These are phyloP conservation scores for Drosophila bifasciata DNA, from an alignment of 1,140 invertebrate genomes.

Conservation along the genomic window DNA sequence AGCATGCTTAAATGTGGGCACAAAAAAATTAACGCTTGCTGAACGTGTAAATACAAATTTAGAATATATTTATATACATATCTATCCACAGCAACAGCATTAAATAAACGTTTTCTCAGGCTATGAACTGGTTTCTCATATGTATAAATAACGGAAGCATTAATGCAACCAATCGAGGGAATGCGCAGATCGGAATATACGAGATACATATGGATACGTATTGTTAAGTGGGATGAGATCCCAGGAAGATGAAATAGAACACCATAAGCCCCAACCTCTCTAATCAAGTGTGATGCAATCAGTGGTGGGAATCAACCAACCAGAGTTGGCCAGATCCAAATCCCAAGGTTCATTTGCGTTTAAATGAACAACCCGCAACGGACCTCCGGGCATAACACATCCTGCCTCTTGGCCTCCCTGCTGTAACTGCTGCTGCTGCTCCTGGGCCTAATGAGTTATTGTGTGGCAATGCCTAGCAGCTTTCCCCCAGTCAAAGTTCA, in stretches of 20 bases:
- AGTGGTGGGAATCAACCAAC: conserved; percentile 30
- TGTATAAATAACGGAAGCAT: no score
- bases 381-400: conserved; percentile 4
- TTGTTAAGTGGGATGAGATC: no score
- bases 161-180: no score
- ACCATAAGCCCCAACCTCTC: background rate
- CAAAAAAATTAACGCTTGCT: background rate
- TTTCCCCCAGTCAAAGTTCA: conserved; percentile 52
- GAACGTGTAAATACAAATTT: no score
- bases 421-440: conserved; percentile 10
- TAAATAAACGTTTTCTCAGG: no score
- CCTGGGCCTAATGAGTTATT: conserved; percentile 75
- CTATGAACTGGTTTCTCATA: no score
- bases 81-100: no score
- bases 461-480: conserved; percentile 28
- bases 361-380: conserved; percentile 55
- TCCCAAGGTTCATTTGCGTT: conserved; percentile 73
- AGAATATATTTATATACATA: no score
- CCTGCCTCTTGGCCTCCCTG: conserved; percentile 2
- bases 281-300: conserved; percentile 37
- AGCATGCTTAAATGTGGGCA: conserved; percentile 8
- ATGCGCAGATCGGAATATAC: no score
- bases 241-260: background rate
- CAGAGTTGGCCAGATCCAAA: conserved; percentile 23
- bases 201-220: no score